Evolutionary conservation across 2,888 invertebrate genomes (phyloP).

Genomic region (Scaptomyza parva): DNA sequence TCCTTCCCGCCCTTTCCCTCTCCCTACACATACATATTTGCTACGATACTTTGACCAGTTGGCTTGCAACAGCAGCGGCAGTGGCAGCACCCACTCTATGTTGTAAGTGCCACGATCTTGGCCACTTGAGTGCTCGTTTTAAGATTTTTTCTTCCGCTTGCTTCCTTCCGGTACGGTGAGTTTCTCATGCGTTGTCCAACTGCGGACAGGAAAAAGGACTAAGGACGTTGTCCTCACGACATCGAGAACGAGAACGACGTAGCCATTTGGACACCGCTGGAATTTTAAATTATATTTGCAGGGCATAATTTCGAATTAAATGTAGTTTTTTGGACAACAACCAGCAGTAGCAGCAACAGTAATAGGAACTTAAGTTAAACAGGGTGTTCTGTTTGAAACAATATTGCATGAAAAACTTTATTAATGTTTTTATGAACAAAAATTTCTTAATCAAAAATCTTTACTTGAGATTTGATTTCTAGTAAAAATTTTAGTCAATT

Average conservation of each 20-base stretch:
- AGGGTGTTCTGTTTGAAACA: slow-evolving; percentile 34
- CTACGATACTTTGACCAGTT: slow-evolving; percentile 31
- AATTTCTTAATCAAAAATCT: too few relatives aligned
- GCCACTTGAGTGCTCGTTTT: slow-evolving; percentile 72
- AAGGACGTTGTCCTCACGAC: too few relatives aligned
- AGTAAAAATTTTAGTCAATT: too few relatives aligned
- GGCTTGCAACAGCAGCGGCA: slow-evolving; percentile 1
- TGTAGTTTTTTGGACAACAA: slow-evolving; percentile 45
- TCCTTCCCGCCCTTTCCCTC: background rate
- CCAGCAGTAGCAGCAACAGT: background rate
- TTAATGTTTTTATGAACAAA: background rate
- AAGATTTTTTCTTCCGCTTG: slow-evolving; percentile 61
- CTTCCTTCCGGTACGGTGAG: slow-evolving; percentile 59
- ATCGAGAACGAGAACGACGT: slow-evolving; percentile 19
- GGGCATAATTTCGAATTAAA: slow-evolving; percentile 77
- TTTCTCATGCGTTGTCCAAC: slow-evolving; percentile 48
- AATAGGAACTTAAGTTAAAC: slow-evolving; percentile 20
- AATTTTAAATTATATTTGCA: slow-evolving; percentile 76
- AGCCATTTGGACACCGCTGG: slow-evolving; percentile 64
- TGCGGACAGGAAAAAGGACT: slow-evolving; percentile 30
- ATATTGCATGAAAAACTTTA: background rate
- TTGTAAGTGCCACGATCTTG: slow-evolving; percentile 39
- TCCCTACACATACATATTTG: background rate
- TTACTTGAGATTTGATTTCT: too few relatives aligned
- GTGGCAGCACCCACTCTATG: background rate